Conservation (phyloP, 2,113 vertebrate species). For the Petrocephalus zakoni region DNA sequence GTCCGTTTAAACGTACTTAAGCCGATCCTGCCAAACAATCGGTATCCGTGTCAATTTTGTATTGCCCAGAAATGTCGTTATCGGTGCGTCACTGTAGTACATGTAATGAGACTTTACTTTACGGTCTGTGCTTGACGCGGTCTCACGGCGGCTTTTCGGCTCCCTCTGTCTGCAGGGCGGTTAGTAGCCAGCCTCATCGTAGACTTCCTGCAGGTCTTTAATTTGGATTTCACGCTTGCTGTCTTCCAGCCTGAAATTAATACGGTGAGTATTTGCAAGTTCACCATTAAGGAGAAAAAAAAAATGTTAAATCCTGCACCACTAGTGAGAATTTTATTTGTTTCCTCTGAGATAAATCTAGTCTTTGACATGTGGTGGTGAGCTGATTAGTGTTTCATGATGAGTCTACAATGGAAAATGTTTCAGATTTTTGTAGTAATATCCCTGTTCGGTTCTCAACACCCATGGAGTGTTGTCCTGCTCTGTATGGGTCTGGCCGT, state of each 20-base stretch:
- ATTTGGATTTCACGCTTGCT: constrained; percentile 87
- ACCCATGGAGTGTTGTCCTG: neutral
- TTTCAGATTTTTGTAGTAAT: neutral
- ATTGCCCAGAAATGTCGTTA: neutral
- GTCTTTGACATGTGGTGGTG: too few relatives aligned
- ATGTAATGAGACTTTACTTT: neutral
- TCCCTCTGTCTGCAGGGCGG: constrained; percentile 59
- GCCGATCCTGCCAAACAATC: neutral
- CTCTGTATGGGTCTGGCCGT: neutral
- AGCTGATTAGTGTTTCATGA: too few relatives aligned
- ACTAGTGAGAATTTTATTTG: neutral
- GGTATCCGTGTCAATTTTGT: neutral
- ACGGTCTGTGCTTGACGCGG: neutral
- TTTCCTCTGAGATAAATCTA: neutral
- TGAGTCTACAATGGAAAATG: too few relatives aligned
- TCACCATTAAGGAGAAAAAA: neutral
- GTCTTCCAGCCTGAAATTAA: constrained; percentile 92
- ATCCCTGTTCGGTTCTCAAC: neutral
- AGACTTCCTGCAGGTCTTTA: constrained; percentile 89
- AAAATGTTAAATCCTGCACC: neutral
- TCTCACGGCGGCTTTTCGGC: neutral
- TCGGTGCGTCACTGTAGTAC: neutral
- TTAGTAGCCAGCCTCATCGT: constrained; percentile 78
- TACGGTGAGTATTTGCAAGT: constrained; percentile 62
- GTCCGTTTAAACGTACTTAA: neutral